Base-by-base conservation (phyloP, 2,888 invertebrate species). In the Colostygia pectinataria region DNA sequence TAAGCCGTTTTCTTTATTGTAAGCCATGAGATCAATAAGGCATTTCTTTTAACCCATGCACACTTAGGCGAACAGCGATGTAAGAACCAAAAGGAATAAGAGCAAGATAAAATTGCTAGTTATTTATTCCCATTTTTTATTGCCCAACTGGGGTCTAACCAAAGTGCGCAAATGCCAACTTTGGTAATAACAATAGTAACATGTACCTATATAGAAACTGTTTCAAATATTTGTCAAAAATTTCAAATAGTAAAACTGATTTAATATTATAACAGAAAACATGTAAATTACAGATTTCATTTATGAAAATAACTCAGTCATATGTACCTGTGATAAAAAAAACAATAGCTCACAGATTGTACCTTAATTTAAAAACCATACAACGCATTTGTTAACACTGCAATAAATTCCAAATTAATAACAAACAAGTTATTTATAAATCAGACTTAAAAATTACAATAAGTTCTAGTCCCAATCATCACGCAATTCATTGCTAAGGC, bases 391-490 rank as follows among this genome's bases (percentile, higher is more conserved):
- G 9, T 38, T 40, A 53, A 41, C 38, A 42, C 29, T 32, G 31
- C 28, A 38, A 29, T 49, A 41, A 38, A 38, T 42, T 52, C 28
- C 27, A 41, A 52, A 46, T 43, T 20, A 46, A 29, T 47, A 52
- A 52, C 52, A 34, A 52, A 52, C 52, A 34, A 28, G 38, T 40
- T 33, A 45, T 32, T 40, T 50, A 38, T 14, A 37, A 33, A 46
- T 52, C 52, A 52, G 52, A 52, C 52, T 52, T 52, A 34, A 41
- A 39, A 32, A 49, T 33, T 20, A 42, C 10, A 15, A 18, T 39
- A 27, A 24, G 25, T 12, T 39, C 45, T 45, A 45, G 14, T 28
- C 23, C 15, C 38, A 39, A 49, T 32, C 15, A 43, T 20, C 34
- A 34, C 20, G 20, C 27, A 38, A 42, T 32, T n/a, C 24, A 28